phyloP scores from a whole-genome alignment of 2,797 vertebrate genomes.

The Benthosema pterotum region DNA sequence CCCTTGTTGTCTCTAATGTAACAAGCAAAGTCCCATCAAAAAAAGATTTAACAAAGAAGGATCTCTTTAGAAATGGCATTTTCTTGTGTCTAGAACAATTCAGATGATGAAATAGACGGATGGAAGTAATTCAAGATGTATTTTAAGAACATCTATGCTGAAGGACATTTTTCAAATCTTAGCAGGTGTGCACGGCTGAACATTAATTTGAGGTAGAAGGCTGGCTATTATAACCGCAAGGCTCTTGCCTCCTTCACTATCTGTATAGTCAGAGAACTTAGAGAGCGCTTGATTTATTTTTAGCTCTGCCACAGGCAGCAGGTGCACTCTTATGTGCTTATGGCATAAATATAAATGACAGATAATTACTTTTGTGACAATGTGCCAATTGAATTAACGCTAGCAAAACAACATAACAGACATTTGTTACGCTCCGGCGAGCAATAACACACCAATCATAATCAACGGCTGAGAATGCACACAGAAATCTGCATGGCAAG shows the following conservation, averaged over 20 bases:
- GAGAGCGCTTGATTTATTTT: slow-evolving; percentile 53
- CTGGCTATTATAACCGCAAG: background rate
- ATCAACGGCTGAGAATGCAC: slow-evolving; percentile 89
- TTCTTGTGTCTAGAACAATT: too few species aligned
- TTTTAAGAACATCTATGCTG: background rate
- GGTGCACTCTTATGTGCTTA: slow-evolving; percentile 90
- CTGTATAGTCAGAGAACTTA: background rate
- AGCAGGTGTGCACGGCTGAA: background rate
- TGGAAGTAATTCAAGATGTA: too few species aligned
- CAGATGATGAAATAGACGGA: too few species aligned
- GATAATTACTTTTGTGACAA: slow-evolving; percentile 97
- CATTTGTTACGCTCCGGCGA: slow-evolving; percentile 95
- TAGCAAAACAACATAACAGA: slow-evolving; percentile 95
- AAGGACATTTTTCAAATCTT: background rate
- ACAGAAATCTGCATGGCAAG: slow-evolving; percentile 83
- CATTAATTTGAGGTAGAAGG: slow-evolving; percentile 4
- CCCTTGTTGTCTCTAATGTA: too few species aligned
- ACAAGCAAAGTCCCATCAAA: too few species aligned
- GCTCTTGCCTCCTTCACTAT: slow-evolving; percentile 5
- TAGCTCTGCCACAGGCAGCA: slow-evolving; percentile 76
- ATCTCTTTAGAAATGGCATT: too few species aligned
- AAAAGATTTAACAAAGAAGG: too few species aligned
- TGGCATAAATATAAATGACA: slow-evolving; percentile 94
- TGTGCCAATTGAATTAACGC: slow-evolving; percentile 96
- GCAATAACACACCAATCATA: slow-evolving; percentile 96